Conservation (phyloP, 2,113 vertebrate species). For the Cinclus mexicanus region DNA sequence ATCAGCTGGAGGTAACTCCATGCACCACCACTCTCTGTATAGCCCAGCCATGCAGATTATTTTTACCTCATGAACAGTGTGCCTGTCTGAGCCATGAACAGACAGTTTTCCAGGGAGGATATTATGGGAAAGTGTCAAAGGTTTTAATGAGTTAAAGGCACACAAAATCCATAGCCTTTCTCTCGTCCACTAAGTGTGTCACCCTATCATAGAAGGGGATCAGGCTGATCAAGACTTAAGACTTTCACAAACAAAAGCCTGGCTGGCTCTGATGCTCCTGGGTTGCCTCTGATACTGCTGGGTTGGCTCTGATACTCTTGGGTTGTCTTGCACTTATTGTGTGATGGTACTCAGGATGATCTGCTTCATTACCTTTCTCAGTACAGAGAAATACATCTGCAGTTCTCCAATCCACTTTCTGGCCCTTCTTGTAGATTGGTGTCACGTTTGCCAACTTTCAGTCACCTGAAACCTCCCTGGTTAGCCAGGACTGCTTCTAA, state of each 20-base stretch:
- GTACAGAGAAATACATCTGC: not conserved
- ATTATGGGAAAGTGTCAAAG: not conserved
- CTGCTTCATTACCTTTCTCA: no score
- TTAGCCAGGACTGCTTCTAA: not conserved
- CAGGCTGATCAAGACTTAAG: not conserved
- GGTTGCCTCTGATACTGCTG: not conserved
- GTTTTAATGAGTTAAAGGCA: not conserved
- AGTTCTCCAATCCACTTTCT: not conserved
- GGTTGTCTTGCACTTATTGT: fast-evolving
- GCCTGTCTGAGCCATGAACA: not conserved
- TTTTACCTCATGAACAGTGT: not conserved
- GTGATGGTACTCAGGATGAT: not conserved
- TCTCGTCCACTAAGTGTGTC: not conserved
- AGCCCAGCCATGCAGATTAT: fast-evolving
- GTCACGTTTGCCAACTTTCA: not conserved
- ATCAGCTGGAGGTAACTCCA: not conserved
- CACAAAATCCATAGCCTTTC: not conserved
- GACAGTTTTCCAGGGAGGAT: not conserved
- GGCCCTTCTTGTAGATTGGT: not conserved
- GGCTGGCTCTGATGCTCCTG: no score
- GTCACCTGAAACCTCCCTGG: not conserved
- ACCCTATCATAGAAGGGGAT: not conserved
- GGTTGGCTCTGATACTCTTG: not conserved
- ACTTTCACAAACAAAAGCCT: not conserved
- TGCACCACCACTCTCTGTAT: not conserved